Conservation (phyloP, 2,888 invertebrate genomes). For the Meganola albula region DNA sequence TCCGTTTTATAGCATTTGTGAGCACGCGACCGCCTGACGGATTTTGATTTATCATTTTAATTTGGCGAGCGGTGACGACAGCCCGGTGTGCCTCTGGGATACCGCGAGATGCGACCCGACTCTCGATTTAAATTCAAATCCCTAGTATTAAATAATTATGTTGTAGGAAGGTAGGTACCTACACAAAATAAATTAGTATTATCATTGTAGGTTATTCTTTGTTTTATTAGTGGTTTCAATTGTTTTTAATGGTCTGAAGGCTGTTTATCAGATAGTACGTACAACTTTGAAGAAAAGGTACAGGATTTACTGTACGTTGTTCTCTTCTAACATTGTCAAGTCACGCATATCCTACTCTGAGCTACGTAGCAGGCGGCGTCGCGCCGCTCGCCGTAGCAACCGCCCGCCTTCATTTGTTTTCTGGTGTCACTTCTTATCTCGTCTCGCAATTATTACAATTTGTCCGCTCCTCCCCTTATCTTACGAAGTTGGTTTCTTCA, state of each 20-base stretch:
- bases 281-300: too few relatives aligned
- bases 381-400: constrained; percentile 33
- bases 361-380: constrained; percentile 22
- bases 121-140: constrained; percentile 58
- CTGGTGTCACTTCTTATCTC: constrained; percentile 77
- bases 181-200: too few relatives aligned
- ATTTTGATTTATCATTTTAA: constrained; percentile 76
- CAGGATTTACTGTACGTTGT: too few relatives aligned
- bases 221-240: too few relatives aligned
- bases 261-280: too few relatives aligned
- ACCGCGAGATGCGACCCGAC: constrained; percentile 45
- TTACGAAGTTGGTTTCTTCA: constrained; percentile 68
- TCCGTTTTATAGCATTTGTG: constrained; percentile 33
- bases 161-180: too few relatives aligned
- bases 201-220: too few relatives aligned
- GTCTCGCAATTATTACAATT: constrained; percentile 77
- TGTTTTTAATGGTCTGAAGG: too few relatives aligned
- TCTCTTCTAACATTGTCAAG: too few relatives aligned
- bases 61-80: constrained; percentile 64
- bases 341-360: constrained; percentile 42
- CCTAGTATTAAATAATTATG: constrained; percentile 57
- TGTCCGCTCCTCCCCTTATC: constrained; percentile 77
- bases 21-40: constrained; percentile 47
- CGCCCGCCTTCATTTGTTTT: constrained; percentile 75
- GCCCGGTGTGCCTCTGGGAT: constrained; percentile 46